These are phyloP conservation scores for Spinus olivaceus DNA, from an alignment of 2,797 vertebrate genomes.

Conservation along the genomic window DNA sequence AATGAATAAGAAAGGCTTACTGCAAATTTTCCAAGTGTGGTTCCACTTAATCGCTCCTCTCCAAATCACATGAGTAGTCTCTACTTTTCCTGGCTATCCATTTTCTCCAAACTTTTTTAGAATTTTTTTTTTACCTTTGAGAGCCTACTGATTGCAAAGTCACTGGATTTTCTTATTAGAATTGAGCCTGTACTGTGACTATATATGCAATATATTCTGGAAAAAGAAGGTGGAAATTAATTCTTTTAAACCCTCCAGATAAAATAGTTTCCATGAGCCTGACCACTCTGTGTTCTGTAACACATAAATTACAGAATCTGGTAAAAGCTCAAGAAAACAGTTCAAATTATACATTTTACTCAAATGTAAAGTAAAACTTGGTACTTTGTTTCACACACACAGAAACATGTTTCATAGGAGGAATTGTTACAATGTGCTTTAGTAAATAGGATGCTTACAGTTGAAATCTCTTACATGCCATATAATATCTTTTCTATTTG, in stretches of 20 bases:
- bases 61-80: background rate
- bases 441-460: background rate
- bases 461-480: background rate
- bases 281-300: background rate
- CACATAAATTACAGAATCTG: background rate
- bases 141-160: background rate
- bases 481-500: background rate
- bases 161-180: background rate
- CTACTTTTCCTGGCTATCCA: background rate
- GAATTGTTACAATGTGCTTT: background rate
- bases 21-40: background rate
- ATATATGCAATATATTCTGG: background rate
- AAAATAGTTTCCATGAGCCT: rapidly evolving
- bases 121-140: background rate
- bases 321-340: background rate
- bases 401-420: background rate
- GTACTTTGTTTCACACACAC: background rate
- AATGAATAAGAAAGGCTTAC: background rate
- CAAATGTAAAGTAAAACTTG: background rate
- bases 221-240: background rate
- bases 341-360: background rate
- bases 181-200: background rate
- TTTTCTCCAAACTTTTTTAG: background rate
- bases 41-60: background rate
- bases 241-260: background rate